Percentiles rank a stretch among this genome's conserved stretches.
Evolutionary conservation across 2,113 vertebrate species (phyloP).

Genomic region (Tichodroma muraria): DNA sequence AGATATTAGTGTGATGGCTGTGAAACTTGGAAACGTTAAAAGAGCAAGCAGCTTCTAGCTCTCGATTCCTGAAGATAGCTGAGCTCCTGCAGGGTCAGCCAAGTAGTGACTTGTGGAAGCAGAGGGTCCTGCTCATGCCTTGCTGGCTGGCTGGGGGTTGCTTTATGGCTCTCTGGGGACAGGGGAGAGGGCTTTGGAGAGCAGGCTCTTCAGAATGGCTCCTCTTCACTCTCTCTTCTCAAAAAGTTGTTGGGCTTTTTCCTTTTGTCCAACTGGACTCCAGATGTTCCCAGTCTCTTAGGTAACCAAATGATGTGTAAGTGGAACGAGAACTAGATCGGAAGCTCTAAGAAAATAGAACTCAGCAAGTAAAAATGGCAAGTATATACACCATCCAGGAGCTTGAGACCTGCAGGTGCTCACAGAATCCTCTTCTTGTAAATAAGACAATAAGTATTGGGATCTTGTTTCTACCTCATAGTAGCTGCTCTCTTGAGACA

Average conservation of each 20-base stretch:
- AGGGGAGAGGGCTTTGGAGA: not conserved
- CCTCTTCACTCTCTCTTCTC: not conserved
- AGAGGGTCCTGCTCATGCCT: not conserved
- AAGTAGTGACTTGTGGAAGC: not conserved
- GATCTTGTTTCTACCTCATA: not conserved
- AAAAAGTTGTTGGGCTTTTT: not conserved
- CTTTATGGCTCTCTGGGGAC: not conserved
- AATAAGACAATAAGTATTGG: not conserved
- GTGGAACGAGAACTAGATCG: not conserved
- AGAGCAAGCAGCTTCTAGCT: not conserved
- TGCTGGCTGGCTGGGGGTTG: not conserved
- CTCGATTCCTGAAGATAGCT: not conserved
- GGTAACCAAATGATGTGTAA: not conserved
- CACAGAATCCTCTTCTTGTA: not conserved
- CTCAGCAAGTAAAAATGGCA: not conserved
- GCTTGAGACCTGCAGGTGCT: not conserved
- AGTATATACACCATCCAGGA: not conserved
- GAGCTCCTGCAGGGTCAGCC: not conserved
- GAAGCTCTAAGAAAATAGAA: not conserved
- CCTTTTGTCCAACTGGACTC: not conserved
- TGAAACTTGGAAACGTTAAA: not conserved
- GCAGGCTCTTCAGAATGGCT: not conserved
- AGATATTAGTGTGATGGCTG: not conserved
- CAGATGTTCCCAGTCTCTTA: not conserved
- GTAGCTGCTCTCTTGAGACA: not conserved